Evolutionary conservation across 2,888 invertebrate species (phyloP), one percentile per base, ranked within the genome.

Genomic region (Drosophila ustulata): DNA sequence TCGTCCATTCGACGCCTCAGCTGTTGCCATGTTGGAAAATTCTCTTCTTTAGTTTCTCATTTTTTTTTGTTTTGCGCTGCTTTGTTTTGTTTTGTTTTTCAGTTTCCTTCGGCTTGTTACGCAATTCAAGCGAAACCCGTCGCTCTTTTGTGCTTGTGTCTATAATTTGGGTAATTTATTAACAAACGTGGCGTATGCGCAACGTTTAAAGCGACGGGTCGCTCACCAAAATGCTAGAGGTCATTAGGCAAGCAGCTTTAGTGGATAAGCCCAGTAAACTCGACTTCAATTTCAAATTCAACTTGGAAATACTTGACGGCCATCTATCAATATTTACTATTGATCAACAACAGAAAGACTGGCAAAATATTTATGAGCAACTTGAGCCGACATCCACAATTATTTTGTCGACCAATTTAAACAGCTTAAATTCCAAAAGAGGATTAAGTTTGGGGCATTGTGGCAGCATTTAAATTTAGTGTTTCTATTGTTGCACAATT

Each of bases 161-260:
- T 78, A 72, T 71, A 77, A 73, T 74, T 78, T 67, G 56, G 61
- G 52, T 77, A 78, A 87, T 84, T 81, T 78, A 66, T 78, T 63
- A 69, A 62, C 68, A 69, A 56, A 75, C 56, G 56, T 43, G 69
- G 65, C 69, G 71, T 78, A 89, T 71, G 43, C 71, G 84, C 37
- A 63, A 77, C 61, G 62, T 63, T 80, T 69, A 50, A 61, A 58
- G 53, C 18, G 34, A 18, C 18, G 18, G 2, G 18, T 8, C 46
- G 6, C 53, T 25, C 25, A 1, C 28, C 28, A 56, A 64, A 43
- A 59, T 41, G 23, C 28, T 55, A 7, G 30, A 62, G 28, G 30
- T 46, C 41, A 57, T 57, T 51, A 32, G 30, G 43, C 37, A 25
- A 34, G 59, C 3, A 8, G 25, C 30, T 41, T 59, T 43, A 58